Percentiles rank a stretch among this genome's conserved stretches.
Evolutionary conservation across 2,888 invertebrate species (phyloP).

Genomic region (Linnaemya vulpina): DNA sequence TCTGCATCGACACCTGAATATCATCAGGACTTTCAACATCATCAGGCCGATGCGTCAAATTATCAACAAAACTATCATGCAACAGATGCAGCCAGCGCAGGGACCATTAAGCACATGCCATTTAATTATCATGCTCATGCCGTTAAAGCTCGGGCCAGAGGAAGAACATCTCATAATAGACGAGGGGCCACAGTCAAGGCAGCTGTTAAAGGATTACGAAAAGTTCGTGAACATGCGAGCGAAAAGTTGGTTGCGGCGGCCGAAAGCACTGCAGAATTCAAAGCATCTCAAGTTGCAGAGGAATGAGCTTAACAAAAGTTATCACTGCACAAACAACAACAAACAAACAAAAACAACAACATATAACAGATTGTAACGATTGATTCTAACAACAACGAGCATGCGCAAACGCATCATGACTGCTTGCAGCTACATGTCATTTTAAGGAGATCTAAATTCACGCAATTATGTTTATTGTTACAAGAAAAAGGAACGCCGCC

Average conservation of each 20-base stretch:
- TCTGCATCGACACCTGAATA: conserved; percentile 72
- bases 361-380: too few species aligned
- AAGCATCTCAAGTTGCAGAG: conserved; percentile 77
- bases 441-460: too few species aligned
- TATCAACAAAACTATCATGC: conserved; percentile 51
- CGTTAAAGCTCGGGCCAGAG: conserved; percentile 70
- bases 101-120: conserved; percentile 78
- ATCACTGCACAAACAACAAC: too few species aligned
- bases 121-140: conserved; percentile 81
- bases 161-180: conserved; percentile 70
- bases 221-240: conserved; percentile 76
- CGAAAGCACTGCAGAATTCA: conserved; percentile 77
- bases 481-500: too few species aligned
- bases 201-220: conserved; percentile 75
- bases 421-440: too few species aligned
- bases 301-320: conserved; percentile 62
- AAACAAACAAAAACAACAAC: too few species aligned
- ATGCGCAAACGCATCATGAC: too few species aligned
- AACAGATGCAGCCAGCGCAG: conserved; percentile 53
- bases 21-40: conserved; percentile 73
- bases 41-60: conserved; percentile 40
- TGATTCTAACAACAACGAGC: too few species aligned
- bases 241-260: conserved; percentile 79
- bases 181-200: conserved; percentile 49
- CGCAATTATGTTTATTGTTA: too few species aligned